A percentile compares a stretch with the other conserved stretches of the same genome.
Conservation (phyloP, 2,888 invertebrate species). For the Stenolophus ochropezus region DNA sequence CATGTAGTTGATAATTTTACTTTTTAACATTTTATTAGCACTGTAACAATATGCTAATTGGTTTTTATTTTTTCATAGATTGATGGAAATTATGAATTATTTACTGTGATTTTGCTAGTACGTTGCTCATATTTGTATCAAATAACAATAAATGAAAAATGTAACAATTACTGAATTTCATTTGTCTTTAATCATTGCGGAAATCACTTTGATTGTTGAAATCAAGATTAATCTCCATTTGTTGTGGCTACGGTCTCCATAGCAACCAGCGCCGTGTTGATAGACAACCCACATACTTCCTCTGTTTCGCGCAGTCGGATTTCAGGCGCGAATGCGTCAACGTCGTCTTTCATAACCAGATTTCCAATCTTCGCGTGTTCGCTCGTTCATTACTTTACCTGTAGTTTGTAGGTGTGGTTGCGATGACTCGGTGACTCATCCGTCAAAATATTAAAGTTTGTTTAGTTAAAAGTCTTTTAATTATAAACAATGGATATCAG, state of each 20-base stretch:
- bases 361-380: neutral
- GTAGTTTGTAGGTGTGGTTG: conserved; percentile 52
- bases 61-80: conserved; percentile 2
- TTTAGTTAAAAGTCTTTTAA: conserved; percentile 16
- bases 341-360: neutral
- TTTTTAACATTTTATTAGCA: conserved; percentile 25
- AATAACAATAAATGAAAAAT: conserved; percentile 40
- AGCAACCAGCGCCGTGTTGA: conserved; percentile 5
- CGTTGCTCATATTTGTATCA: conserved; percentile 43
- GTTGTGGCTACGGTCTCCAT: conserved; percentile 9
- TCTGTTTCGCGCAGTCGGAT: conserved; percentile 42
- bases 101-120: conserved; percentile 48
- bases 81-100: conserved; percentile 17
- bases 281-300: neutral
- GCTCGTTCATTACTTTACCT: conserved; percentile 15
- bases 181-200: neutral
- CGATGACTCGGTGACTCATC: conserved; percentile 50
- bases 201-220: neutral
- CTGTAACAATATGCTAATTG: neutral
- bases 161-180: neutral
- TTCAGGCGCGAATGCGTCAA: conserved; percentile 1
- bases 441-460: neutral
- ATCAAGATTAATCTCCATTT: neutral
- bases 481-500: conserved; percentile 21
- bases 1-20: conserved; percentile 29